Evolutionary conservation across 1,140 invertebrate species (phyloP).

Genomic region (Chrysomallon squamiferum): DNA sequence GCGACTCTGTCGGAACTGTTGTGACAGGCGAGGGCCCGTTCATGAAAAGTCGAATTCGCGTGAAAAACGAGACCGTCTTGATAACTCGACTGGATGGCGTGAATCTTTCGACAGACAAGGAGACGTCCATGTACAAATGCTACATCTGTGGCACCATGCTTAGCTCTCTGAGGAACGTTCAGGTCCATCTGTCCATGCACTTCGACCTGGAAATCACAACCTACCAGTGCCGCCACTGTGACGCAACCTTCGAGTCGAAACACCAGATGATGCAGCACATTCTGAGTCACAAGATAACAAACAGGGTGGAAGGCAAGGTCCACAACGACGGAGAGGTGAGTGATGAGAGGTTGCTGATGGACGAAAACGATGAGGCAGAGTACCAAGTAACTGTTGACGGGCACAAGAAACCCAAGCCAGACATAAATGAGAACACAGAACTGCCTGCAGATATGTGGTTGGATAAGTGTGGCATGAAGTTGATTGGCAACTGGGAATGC

Average conservation of each 20-base stretch:
- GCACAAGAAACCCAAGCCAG: too few relatives aligned
- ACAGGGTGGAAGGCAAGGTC: neutral
- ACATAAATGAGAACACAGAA: too few relatives aligned
- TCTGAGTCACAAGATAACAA: conserved; percentile 21
- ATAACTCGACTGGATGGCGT: conserved; percentile 62
- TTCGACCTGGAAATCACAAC: conserved; percentile 46
- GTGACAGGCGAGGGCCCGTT: conserved; percentile 1
- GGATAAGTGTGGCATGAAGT: neutral
- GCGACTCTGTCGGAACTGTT: conserved; percentile 9
- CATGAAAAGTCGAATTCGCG: conserved; percentile 8
- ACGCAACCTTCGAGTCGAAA: conserved; percentile 55
- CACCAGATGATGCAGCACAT: conserved; percentile 55
- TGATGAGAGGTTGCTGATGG: neutral
- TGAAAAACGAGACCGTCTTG: conserved; percentile 61
- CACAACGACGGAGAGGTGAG: conserved; percentile 2
- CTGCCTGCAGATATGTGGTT: too few relatives aligned
- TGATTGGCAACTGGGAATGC: conserved; percentile 65
- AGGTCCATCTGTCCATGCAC: conserved; percentile 62
- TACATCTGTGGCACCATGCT: conserved; percentile 64
- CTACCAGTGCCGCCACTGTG: conserved; percentile 60
- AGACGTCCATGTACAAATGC: conserved; percentile 64
- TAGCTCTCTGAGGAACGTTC: conserved; percentile 54
- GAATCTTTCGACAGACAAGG: conserved; percentile 57
- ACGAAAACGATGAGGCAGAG: too few relatives aligned
- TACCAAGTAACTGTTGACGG: too few relatives aligned